Evolutionary conservation across 2,113 vertebrate genomes (phyloP).

Genomic region (Ursus arctos): DNA sequence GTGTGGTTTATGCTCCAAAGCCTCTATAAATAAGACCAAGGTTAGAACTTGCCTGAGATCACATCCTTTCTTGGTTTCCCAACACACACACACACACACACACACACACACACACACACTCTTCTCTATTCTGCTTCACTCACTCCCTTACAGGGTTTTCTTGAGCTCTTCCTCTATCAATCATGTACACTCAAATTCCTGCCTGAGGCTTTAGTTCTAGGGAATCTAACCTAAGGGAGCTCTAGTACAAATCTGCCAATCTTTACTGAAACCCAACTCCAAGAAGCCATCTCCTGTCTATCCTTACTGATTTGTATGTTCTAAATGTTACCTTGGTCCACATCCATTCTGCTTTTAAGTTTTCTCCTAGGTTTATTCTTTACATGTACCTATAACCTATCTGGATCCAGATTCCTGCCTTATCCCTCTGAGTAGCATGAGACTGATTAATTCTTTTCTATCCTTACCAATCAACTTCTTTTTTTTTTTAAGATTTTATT

Average conservation of each 20-base stretch:
- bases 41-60: background rate
- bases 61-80: background rate
- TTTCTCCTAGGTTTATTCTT: background rate
- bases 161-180: background rate
- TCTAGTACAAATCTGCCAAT: background rate
- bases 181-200: background rate
- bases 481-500: no score
- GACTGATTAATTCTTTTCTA: background rate
- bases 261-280: background rate
- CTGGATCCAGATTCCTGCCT: background rate
- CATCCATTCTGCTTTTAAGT: background rate
- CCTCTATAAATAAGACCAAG: background rate
- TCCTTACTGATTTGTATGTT: slow-evolving; percentile 18
- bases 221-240: background rate
- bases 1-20: background rate
- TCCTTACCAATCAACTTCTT: background rate
- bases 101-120: background rate
- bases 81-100: background rate
- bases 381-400: background rate
- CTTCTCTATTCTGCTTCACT: slow-evolving; percentile 22
- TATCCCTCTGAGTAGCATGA: background rate
- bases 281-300: background rate
- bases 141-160: background rate
- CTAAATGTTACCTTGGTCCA: background rate
- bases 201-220: background rate